phyloP scores from a whole-genome alignment of 2,888 invertebrate species.

The Drosophila meridionalis region DNA sequence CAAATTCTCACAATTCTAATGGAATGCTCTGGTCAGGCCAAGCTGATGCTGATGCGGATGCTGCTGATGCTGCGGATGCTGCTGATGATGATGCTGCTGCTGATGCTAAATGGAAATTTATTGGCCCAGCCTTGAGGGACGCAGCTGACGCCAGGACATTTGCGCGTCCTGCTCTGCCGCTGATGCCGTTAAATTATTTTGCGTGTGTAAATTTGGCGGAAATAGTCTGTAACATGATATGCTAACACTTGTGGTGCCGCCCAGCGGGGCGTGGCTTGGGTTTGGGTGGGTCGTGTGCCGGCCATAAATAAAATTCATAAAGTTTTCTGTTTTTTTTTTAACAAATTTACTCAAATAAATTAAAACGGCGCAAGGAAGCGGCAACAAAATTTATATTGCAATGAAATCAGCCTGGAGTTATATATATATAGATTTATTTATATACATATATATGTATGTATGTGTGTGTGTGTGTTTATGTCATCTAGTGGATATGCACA shows the following conservation, averaged over 20 bases:
- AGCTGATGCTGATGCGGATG: slow-evolving; percentile 22
- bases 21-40: slow-evolving; percentile 65
- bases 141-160: slow-evolving; percentile 48
- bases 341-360: slow-evolving; percentile 81
- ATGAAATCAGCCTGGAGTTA: slow-evolving; percentile 18
- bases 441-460: neutral
- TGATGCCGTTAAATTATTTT: slow-evolving; percentile 75
- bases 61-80: slow-evolving; percentile 34
- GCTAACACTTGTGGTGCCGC: slow-evolving; percentile 73
- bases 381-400: slow-evolving; percentile 45
- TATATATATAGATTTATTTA: neutral
- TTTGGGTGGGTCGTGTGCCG: slow-evolving; percentile 36
- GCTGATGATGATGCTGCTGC: slow-evolving; percentile 25
- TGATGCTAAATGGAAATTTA: slow-evolving; percentile 78
- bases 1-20: slow-evolving; percentile 83
- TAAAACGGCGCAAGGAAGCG: slow-evolving; percentile 68
- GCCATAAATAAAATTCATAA: slow-evolving; percentile 75
- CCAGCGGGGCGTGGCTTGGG: slow-evolving; percentile 26
- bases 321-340: slow-evolving; percentile 44
- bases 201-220: slow-evolving; percentile 81
- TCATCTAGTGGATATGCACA: slow-evolving; percentile 50
- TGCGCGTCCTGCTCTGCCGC: slow-evolving; percentile 9
- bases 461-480: slow-evolving; percentile 20
- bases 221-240: slow-evolving; percentile 81
- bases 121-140: slow-evolving; percentile 67